Percentiles rank a stretch among this genome's conserved stretches.
phyloP scores from a whole-genome alignment of 2,797 vertebrate species.

The Microctenopoma lineatum region DNA sequence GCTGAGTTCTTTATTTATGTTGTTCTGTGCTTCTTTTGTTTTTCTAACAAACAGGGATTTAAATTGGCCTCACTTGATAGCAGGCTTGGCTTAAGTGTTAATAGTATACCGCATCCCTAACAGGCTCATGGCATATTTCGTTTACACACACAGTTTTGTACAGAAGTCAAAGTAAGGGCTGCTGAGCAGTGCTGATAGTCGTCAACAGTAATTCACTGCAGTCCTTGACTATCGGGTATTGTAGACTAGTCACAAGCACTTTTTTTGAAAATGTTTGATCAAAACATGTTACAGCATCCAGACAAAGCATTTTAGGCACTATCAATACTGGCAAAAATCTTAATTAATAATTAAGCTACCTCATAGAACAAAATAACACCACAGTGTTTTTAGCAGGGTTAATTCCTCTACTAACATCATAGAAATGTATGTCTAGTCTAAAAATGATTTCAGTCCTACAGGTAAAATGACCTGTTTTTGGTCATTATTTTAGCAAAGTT shows the following conservation, averaged over 20 bases:
- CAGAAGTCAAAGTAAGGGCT: background rate
- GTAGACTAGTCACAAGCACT: constrained; percentile 34
- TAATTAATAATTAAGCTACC: constrained; percentile 31
- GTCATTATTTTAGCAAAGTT: constrained; percentile 5
- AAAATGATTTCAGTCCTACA: background rate
- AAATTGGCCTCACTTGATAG: constrained; percentile 38
- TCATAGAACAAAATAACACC: constrained; percentile 26
- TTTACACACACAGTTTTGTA: constrained; percentile 9
- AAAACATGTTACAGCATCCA: background rate
- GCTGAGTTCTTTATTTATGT: constrained; percentile 56
- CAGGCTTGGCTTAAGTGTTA: constrained; percentile 28
- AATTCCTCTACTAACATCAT: background rate
- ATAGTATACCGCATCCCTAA: constrained; percentile 32
- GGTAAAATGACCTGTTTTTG: background rate
- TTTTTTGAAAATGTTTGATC: constrained; percentile 3
- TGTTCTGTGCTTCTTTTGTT: constrained; percentile 36
- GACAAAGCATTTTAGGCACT: background rate
- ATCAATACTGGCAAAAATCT: background rate
- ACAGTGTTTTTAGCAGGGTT: constrained; percentile 3
- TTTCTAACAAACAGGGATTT: constrained; percentile 45
- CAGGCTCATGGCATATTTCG: constrained; percentile 50
- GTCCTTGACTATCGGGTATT: too few species aligned
- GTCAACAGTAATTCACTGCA: constrained; percentile 1
- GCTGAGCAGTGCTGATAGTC: background rate
- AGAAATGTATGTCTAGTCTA: background rate